Evolutionary conservation across 2,888 invertebrate species (phyloP).

Genomic region (Ichneumon xanthorius): DNA sequence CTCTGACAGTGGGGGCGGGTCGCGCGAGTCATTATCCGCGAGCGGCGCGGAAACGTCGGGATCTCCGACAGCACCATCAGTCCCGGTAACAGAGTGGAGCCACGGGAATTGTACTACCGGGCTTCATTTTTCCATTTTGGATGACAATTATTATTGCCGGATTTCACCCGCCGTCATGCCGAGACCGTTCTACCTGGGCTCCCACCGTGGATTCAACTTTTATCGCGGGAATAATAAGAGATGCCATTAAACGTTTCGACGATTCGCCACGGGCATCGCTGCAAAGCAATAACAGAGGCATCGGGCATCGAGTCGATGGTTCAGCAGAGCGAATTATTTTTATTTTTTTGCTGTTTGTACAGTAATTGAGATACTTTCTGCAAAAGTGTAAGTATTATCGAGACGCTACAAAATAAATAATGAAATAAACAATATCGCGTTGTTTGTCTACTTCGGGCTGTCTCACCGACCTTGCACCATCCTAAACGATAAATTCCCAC

Average conservation of each 20-base stretch:
- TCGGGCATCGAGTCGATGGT: background rate
- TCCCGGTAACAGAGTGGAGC: conserved; percentile 47
- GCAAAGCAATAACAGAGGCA: background rate
- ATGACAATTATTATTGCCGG: conserved; percentile 66
- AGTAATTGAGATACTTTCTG: background rate
- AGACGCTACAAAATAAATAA: background rate
- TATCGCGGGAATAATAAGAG: conserved; percentile 9
- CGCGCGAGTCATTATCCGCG: conserved; percentile 68
- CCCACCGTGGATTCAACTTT: conserved; percentile 22
- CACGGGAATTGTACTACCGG: conserved; percentile 55
- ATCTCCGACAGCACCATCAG: conserved; percentile 48
- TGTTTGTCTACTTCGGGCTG: no score
- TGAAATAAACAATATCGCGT: no score
- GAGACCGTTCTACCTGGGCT: conserved; percentile 22
- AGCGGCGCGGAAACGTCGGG: conserved; percentile 61
- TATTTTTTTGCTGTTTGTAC: background rate
- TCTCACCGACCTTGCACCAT: no score
- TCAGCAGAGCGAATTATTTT: background rate
- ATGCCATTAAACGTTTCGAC: conserved; percentile 31
- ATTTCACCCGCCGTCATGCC: conserved; percentile 61
- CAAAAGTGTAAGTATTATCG: no score
- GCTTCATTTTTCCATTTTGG: conserved; percentile 48
- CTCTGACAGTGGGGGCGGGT: conserved; percentile 49
- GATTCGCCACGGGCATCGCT: conserved; percentile 38
- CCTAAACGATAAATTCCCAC: no score